These are phyloP conservation scores for Synanthedon vespiformis DNA, from an alignment of 2,888 invertebrate genomes.

Conservation along the genomic window DNA sequence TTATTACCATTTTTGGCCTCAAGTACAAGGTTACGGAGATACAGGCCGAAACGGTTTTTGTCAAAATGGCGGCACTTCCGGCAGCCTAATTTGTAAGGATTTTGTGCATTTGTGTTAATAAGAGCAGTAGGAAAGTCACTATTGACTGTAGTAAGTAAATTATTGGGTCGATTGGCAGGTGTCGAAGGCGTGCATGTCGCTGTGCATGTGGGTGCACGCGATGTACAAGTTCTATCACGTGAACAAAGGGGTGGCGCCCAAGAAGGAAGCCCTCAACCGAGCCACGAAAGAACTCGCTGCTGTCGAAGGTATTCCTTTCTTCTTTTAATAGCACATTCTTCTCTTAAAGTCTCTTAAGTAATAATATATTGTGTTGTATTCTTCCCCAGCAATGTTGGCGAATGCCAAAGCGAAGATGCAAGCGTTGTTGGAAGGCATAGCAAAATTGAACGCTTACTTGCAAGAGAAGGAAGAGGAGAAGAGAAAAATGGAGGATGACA, in stretches of 20 bases:
- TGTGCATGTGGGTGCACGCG: constrained; percentile 92
- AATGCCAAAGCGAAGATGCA: constrained; percentile 84
- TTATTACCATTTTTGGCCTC: too few species aligned
- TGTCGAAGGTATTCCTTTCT: constrained; percentile 67
- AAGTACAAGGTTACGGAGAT: too few species aligned
- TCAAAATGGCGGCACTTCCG: too few species aligned
- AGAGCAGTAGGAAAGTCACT: too few species aligned
- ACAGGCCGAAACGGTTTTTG: too few species aligned
- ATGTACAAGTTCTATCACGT: constrained; percentile 95
- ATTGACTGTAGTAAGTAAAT: too few species aligned
- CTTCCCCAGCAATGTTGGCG: constrained; percentile 61
- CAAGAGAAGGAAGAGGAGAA: constrained; percentile 79
- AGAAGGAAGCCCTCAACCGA: constrained; percentile 82
- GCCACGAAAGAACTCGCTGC: constrained; percentile 77
- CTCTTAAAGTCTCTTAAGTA: not conserved
- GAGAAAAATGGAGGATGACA: constrained; percentile 78
- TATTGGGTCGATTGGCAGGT: constrained; percentile 50
- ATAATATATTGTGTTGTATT: not conserved
- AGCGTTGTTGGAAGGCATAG: constrained; percentile 81
- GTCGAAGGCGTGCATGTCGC: constrained; percentile 82
- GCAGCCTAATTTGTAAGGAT: too few species aligned
- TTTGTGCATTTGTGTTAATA: too few species aligned
- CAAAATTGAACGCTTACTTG: constrained; percentile 78
- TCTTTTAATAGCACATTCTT: not conserved
- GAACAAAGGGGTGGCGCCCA: constrained; percentile 85